Evolutionary conservation across 2,797 vertebrate genomes (phyloP).

Genomic region (Eurystomus glaucurus): DNA sequence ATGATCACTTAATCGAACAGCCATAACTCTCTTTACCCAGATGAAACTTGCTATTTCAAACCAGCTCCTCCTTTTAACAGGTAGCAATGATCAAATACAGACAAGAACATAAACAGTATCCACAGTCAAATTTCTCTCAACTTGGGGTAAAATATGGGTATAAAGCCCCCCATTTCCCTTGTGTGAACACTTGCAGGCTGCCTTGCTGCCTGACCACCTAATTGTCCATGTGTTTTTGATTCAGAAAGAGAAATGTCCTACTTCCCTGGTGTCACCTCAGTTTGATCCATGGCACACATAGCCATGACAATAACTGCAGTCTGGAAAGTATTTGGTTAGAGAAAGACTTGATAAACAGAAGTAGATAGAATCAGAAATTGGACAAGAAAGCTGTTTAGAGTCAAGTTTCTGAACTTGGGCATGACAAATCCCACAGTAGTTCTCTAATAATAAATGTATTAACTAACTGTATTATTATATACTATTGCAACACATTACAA

Average conservation of each 20-base stretch:
- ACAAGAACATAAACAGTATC: neutral
- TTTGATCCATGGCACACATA: fast-evolving
- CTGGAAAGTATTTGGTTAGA: neutral
- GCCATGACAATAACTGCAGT: neutral
- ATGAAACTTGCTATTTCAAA: neutral
- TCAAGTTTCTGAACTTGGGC: neutral
- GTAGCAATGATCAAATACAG: neutral
- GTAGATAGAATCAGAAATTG: neutral
- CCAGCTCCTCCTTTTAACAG: neutral
- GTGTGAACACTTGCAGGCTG: neutral
- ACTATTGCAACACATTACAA: neutral
- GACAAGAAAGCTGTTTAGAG: neutral
- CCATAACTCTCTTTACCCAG: neutral
- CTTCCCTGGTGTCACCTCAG: neutral
- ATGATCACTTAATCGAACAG: neutral
- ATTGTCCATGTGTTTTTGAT: neutral
- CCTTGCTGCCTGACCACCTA: neutral
- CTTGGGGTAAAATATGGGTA: neutral
- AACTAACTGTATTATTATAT: neutral
- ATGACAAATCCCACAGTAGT: neutral
- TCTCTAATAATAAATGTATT: neutral
- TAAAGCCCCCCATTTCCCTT: neutral
- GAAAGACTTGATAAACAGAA: neutral
- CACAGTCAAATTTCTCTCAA: neutral
- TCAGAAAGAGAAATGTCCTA: neutral